Percentiles rank a stretch among this genome's conserved stretches.
These are phyloP conservation scores for Aradophagus sp. DNA, from an alignment of 1,140 invertebrate genomes.

Conservation along the genomic window DNA sequence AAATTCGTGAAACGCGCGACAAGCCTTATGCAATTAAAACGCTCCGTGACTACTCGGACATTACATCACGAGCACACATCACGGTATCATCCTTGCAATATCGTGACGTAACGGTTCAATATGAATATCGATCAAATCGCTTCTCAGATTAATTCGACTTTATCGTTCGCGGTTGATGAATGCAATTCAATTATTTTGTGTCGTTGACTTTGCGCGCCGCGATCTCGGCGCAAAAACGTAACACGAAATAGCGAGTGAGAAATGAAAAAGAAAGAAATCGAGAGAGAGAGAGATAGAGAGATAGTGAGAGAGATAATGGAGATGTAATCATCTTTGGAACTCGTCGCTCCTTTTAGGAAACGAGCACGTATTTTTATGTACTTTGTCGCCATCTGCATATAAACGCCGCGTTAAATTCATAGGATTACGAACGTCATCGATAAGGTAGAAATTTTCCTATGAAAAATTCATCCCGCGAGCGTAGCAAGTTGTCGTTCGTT, in stretches of 20 bases:
- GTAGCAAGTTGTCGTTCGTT: no score
- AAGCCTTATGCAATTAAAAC: constrained; percentile 26
- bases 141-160: constrained; percentile 18
- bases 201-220: constrained; percentile 15
- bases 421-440: constrained; percentile 39
- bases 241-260: not conserved
- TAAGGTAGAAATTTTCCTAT: constrained; percentile 57
- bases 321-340: not conserved
- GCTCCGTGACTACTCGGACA: constrained; percentile 11
- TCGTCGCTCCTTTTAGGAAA: constrained; percentile 21
- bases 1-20: constrained; percentile 10
- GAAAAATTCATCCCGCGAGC: no score
- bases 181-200: constrained; percentile 26
- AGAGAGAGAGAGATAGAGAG: no score
- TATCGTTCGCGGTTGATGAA: constrained; percentile 7
- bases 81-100: constrained; percentile 19
- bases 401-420: constrained; percentile 41
- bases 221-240: not conserved
- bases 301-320: no score
- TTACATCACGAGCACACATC: constrained; percentile 17
- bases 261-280: no score
- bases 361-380: constrained; percentile 25
- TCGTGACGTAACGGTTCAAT: constrained; percentile 30
- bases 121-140: constrained; percentile 40
- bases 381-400: constrained; percentile 58